Base-by-base conservation (phyloP, 2,113 vertebrate genomes). In the Mus spicilegus region DNA sequence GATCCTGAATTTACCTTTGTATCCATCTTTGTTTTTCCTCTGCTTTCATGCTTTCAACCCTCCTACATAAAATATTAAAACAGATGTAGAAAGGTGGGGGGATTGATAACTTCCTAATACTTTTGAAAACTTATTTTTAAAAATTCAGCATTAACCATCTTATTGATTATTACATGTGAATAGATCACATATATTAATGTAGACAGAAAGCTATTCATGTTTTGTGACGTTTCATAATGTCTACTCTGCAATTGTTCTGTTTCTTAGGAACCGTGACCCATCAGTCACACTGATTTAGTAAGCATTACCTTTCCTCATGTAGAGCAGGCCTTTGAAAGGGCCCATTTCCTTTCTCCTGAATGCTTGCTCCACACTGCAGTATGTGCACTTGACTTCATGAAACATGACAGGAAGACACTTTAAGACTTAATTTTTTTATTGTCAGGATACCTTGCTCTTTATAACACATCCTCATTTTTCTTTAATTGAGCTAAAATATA, bases 1-100 rank as follows among this genome's bases (percentile, higher is more conserved):
- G 28, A 90, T 93, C 87, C 39, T 19, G 61, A 92, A 82, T 49
- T 82, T 36, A 93, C 69, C 4, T 84, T 91, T 65, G 75, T n/a
- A 72, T 70, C 26, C 2, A 56, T 84, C 22, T 17, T 70, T 73
- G 46, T 22, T 54, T 0, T 67, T 13, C 13, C 46, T n/a, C 28
- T 77, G 56, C 24, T 51, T 13, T 72, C 7, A 19, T 7, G 54
- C 12, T 93, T 91, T n/a, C 87, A 80, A 61, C 14, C 7, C 9
- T 72, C 28, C 70, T 87, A 9, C 42, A 58, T 3, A 77, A 77
- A 92, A 73, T 90, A 81, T 0, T 95, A 75, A 19, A 93, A 61
- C 2, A 56, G 75, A 7, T 3, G n/a, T 77, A 17, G 91, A 92
- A 96, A 89, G 39, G 4, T 54, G 13, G 7, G 7, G 16, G 51